Conservation (phyloP, 2,113 vertebrate species). For the Butorides virescens region DNA sequence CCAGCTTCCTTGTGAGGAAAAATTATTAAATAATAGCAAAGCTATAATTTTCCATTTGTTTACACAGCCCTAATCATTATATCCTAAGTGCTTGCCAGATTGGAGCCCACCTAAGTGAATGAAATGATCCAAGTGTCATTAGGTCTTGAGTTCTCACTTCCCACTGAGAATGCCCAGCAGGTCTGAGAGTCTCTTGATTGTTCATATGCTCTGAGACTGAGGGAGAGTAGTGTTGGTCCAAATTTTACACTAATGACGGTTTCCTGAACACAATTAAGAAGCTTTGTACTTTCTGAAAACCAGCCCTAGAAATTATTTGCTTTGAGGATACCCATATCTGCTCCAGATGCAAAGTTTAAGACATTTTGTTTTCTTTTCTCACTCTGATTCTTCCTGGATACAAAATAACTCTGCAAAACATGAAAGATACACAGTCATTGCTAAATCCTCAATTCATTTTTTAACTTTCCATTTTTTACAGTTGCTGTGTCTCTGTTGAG, state of each 20-base stretch:
- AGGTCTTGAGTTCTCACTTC: slow-evolving; percentile 7
- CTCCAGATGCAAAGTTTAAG: background rate
- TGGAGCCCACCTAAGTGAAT: slow-evolving; percentile 16
- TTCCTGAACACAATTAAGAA: slow-evolving; percentile 19
- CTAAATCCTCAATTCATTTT: background rate
- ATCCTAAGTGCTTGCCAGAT: background rate
- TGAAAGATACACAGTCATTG: background rate
- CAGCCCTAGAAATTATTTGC: background rate
- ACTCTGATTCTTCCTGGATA: background rate
- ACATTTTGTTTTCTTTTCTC: background rate
- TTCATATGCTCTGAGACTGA: background rate
- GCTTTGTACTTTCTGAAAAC: slow-evolving; percentile 10
- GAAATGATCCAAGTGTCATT: slow-evolving; percentile 18
- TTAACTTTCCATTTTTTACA: background rate
- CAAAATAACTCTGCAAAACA: background rate
- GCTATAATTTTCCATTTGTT: slow-evolving; percentile 8
- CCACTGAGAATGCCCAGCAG: slow-evolving; percentile 10
- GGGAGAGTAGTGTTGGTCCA: background rate
- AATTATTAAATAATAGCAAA: background rate
- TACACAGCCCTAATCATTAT: background rate
- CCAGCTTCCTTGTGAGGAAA: background rate
- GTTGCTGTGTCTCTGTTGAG: background rate
- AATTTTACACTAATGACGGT: background rate
- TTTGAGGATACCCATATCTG: background rate
- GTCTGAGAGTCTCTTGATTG: background rate